Percentiles rank a stretch among this genome's conserved stretches.
These are phyloP conservation scores for Zaprionus nigranus DNA, from an alignment of 1,140 invertebrate species.

Conservation along the genomic window DNA sequence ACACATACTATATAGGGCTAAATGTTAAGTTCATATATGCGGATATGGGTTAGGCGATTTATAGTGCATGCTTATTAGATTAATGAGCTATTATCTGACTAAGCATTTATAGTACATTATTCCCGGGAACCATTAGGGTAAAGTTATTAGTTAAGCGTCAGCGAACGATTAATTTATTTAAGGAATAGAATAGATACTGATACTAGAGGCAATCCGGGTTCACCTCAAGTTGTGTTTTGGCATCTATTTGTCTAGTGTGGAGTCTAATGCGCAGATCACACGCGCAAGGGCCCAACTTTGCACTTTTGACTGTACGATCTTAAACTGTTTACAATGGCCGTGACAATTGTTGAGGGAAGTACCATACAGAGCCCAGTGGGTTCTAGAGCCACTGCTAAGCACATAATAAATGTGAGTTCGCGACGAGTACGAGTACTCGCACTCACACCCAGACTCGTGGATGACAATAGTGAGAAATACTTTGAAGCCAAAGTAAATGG, in stretches of 20 bases:
- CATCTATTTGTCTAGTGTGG: not conserved
- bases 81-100: not conserved
- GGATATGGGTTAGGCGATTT: conserved; percentile 12
- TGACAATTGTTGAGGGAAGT: conserved; percentile 62
- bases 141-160: not conserved
- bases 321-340: conserved; percentile 74
- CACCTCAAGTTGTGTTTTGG: not conserved
- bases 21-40: not conserved
- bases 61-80: not conserved
- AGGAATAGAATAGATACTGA: not conserved
- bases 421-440: conserved; percentile 23
- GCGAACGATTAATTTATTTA: conserved; percentile 7
- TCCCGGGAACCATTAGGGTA: not conserved
- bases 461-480: conserved; percentile 54
- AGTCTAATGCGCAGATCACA: conserved; percentile 8
- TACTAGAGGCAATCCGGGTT: not conserved
- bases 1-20: not conserved
- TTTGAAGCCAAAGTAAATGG: conserved; percentile 27
- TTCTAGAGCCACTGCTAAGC: conserved; percentile 51
- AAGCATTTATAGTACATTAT: not conserved
- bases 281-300: conserved; percentile 43
- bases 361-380: conserved; percentile 40
- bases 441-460: conserved; percentile 18
- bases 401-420: conserved; percentile 39
- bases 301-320: conserved; percentile 51